Conservation (phyloP, 2,888 invertebrate species). For the Metalampra italica region DNA sequence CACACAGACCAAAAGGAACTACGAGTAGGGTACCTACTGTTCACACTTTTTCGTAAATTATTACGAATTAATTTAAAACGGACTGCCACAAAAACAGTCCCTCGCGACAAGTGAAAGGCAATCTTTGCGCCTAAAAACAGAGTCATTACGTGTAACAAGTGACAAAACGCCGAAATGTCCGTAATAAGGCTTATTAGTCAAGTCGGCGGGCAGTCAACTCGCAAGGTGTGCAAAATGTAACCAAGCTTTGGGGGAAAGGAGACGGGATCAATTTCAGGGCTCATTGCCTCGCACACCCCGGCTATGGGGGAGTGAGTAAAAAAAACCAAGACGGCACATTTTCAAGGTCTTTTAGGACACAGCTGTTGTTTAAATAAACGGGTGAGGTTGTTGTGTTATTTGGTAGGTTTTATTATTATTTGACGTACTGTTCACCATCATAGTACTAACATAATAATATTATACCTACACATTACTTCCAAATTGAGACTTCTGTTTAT, state of each 20-base stretch:
- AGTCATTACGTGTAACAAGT: conserved; percentile 31
- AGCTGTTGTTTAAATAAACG: conserved; percentile 38
- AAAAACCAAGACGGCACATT: conserved; percentile 37
- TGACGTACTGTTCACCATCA: background rate
- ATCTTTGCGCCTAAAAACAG: background rate
- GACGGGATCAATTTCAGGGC: conserved; percentile 68
- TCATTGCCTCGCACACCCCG: conserved; percentile 66
- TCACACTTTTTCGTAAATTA: no score
- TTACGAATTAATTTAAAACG: background rate
- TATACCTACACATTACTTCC: no score
- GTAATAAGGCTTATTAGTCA: conserved; percentile 67
- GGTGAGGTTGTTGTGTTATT: conserved; percentile 1
- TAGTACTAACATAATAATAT: background rate
- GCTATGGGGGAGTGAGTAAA: conserved; percentile 34
- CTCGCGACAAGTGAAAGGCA: conserved; percentile 1
- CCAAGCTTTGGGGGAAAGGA: conserved; percentile 25
- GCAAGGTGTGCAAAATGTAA: conserved; percentile 67
- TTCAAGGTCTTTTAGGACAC: conserved; percentile 24
- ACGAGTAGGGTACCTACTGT: no score
- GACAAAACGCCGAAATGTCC: conserved; percentile 49
- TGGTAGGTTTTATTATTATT: background rate
- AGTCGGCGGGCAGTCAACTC: conserved; percentile 33
- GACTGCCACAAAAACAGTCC: background rate
- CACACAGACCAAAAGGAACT: no score
- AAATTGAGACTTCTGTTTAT: no score